Evolutionary conservation across 2,888 invertebrate genomes (phyloP).

Genomic region (Cremastinae sp.): DNA sequence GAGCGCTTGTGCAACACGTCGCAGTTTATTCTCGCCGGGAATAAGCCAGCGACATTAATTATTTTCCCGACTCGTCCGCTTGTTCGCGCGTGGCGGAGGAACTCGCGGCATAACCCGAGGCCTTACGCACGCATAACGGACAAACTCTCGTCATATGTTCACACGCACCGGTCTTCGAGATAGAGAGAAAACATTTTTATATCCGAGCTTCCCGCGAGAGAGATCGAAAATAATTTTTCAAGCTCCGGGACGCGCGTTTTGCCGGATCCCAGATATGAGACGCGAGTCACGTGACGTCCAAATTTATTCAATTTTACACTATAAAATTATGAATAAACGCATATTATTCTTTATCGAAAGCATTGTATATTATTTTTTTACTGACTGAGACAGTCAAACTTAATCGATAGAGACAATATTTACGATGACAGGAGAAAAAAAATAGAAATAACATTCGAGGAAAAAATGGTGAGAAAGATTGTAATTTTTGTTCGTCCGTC

Average conservation of each 20-base stretch:
- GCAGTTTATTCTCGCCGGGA: slow-evolving; percentile 50
- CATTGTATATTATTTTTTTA: no score
- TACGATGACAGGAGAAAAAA: no score
- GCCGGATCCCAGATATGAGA: no score
- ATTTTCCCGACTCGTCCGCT: slow-evolving; percentile 2
- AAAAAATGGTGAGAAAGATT: slow-evolving; percentile 2
- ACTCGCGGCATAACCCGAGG: slow-evolving; percentile 38
- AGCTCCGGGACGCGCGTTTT: no score
- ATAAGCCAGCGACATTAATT: slow-evolving; percentile 19
- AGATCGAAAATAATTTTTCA: neutral
- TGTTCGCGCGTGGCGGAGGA: slow-evolving; percentile 14
- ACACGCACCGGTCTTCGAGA: neutral
- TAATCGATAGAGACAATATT: no score
- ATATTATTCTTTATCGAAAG: no score
- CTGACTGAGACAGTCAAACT: no score
- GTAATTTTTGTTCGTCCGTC: slow-evolving; percentile 9
- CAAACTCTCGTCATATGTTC: slow-evolving; percentile 34
- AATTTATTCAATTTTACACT: no score
- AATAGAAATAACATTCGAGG: neutral
- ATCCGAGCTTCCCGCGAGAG: neutral
- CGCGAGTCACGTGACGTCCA: no score
- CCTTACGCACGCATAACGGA: slow-evolving; percentile 51
- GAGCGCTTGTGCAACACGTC: slow-evolving; percentile 58
- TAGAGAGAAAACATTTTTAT: no score
- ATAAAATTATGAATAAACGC: no score